Conservation (phyloP, 2,797 vertebrate species). For the Margarornis squamiger region DNA sequence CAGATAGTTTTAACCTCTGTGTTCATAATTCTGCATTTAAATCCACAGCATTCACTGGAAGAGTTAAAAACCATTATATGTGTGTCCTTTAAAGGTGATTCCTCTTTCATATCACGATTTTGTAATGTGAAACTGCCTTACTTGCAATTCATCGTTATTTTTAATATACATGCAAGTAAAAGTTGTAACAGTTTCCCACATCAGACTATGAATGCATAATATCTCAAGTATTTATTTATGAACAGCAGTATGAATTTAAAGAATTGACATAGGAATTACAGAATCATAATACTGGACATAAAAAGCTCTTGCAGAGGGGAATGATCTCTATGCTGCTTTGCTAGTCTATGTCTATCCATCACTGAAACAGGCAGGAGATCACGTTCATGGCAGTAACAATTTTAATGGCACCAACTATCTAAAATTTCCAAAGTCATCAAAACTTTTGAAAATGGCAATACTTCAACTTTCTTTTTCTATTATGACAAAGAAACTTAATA, state of each 20-base stretch:
- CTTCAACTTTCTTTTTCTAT: background rate
- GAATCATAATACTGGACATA: background rate
- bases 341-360: background rate
- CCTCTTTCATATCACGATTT: background rate
- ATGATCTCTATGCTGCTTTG: background rate
- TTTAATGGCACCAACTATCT: background rate
- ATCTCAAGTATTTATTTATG: background rate
- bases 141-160: background rate
- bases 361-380: background rate
- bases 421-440: background rate
- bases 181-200: background rate
- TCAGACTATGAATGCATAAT: background rate
- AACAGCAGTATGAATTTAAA: background rate
- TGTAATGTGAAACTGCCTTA: background rate
- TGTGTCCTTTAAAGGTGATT: background rate
- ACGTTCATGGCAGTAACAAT: background rate
- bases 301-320: background rate
- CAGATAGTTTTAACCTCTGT: background rate
- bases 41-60: background rate
- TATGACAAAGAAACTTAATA: background rate
- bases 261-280: background rate
- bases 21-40: background rate
- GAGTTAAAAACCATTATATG: background rate
- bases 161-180: background rate
- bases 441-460: background rate